These are phyloP conservation scores for Bradypodion ventrale DNA, from an alignment of 2,797 vertebrate genomes.

Conservation along the genomic window DNA sequence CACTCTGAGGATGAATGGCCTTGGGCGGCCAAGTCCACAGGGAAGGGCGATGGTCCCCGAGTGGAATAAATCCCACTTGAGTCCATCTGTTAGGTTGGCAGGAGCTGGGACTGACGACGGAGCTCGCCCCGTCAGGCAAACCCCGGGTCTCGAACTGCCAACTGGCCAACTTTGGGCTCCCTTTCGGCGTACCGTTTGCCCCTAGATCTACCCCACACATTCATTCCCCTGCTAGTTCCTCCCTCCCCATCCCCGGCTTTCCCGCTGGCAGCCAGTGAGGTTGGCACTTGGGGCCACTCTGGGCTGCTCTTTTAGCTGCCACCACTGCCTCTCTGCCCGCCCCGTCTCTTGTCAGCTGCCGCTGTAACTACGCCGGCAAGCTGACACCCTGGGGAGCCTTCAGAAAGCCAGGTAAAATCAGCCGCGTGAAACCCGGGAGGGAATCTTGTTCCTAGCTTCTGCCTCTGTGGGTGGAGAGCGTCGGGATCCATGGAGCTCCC, in stretches of 20 bases:
- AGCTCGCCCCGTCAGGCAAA: too few relatives aligned
- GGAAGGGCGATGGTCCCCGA: too few relatives aligned
- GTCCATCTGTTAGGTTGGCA: too few relatives aligned
- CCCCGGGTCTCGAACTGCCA: too few relatives aligned
- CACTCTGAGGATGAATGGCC: too few relatives aligned
- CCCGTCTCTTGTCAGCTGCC: constrained; percentile 19
- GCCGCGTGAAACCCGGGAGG: constrained; percentile 23
- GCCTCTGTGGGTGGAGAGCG: constrained; percentile 33
- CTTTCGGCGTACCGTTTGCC: not conserved
- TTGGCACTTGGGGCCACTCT: too few relatives aligned
- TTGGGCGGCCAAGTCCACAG: too few relatives aligned
- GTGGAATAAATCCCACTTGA: too few relatives aligned
- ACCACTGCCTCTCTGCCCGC: not conserved
- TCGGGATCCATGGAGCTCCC: constrained; percentile 30
- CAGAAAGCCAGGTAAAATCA: constrained; percentile 41
- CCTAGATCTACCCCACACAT: not conserved
- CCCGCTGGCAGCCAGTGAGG: too few relatives aligned
- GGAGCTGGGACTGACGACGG: too few relatives aligned
- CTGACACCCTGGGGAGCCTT: constrained; percentile 22
- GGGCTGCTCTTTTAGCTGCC: not conserved
- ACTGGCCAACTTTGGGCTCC: too few relatives aligned
- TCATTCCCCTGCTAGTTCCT: too few relatives aligned
- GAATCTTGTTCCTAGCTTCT: constrained; percentile 24
- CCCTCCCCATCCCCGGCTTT: not conserved
- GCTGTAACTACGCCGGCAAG: not conserved